Conservation (phyloP, 2,113 vertebrate species). For the Alces alces region DNA sequence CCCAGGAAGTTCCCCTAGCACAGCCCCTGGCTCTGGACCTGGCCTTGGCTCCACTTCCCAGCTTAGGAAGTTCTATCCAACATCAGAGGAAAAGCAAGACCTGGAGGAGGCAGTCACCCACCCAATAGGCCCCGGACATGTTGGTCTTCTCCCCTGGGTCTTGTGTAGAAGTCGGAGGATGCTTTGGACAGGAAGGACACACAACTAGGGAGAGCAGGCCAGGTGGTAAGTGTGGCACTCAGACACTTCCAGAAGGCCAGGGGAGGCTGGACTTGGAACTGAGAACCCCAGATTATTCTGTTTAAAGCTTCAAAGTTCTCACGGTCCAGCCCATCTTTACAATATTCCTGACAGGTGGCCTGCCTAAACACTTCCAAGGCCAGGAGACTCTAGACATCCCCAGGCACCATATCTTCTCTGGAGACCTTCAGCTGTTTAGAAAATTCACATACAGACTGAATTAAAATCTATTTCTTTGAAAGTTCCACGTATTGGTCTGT, state of each 20-base stretch:
- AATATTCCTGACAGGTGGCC: background rate
- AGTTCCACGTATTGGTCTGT: background rate
- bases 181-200: background rate
- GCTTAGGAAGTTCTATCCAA: background rate
- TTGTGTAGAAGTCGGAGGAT: background rate
- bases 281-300: background rate
- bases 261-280: background rate
- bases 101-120: background rate
- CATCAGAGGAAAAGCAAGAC: background rate
- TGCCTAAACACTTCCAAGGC: background rate
- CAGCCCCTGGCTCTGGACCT: background rate
- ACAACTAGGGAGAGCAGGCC: background rate
- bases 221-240: background rate
- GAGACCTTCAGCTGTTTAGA: conserved; percentile 14
- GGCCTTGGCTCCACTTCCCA: background rate
- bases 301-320: background rate
- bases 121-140: background rate
- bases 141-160: background rate
- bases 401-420: background rate
- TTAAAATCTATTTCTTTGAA: background rate
- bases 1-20: background rate
- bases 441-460: conserved; percentile 36
- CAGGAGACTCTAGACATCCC: background rate
- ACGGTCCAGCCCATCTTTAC: background rate
- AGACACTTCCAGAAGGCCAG: background rate